Base-by-base conservation (phyloP, 2,888 invertebrate species). In the Ormyrus labotus region DNA sequence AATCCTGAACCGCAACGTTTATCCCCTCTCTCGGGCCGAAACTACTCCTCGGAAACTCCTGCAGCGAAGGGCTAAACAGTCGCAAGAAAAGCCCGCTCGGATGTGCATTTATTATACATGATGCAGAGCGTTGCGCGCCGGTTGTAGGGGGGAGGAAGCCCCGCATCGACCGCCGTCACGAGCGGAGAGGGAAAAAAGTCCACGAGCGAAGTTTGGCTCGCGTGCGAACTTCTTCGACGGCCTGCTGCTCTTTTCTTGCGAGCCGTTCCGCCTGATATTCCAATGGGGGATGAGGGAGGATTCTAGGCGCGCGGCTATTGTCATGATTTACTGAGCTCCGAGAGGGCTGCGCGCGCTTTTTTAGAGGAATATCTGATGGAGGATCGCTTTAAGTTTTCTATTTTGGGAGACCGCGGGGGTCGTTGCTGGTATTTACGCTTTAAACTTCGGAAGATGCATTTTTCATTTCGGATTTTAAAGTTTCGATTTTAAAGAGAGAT, bases 291-390 rank as follows among this genome's bases (percentile, higher is more conserved):
- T 11, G 63, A 5, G 47, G 5, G 63, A 13, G 50, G 13, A 68
- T 55, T 68, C 55, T 34, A 47, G 13, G 7, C 61, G 13, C 10
- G 19, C 74, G 71, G 76, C 72, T 68, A 72, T 68, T 71, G 80
- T 61, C 50, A 76, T 80, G 80, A 80, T 80, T 80, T 80, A 80
- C 71, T 61, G 78, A 0, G 61, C 58, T 11, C 7, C 50, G 65
- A 19, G n/a, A 11, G 13, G 77, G 47, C 73, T 48, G 55, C 60
- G 68, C 63, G 5, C 69, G 8, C 67, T 34, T 68, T 68, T 58
- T 47, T 68, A 11, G 19, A 53, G 53, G 53, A 53, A 13, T 51
- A 53, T 51, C 58, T 70, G 50, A 61, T 53, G 69, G 76, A 10
- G 19, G 19, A 63, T 55, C 69, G 13, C 50, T 63, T 68, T 53